Evolutionary conservation across 2,888 invertebrate genomes (phyloP), one percentile per base, ranked within the genome.

Genomic region (Brachyptera putata): DNA sequence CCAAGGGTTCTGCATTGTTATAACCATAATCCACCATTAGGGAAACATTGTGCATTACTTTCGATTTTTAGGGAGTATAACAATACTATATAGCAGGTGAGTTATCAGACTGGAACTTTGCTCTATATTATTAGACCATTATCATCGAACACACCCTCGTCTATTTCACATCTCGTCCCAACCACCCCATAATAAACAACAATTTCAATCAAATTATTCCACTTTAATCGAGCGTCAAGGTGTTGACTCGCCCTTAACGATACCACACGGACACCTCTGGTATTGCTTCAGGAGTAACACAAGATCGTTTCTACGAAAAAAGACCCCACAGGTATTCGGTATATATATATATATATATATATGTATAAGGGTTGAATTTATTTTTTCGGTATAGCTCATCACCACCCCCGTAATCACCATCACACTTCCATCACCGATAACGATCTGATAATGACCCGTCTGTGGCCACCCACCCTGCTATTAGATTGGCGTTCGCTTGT

Each of bases 401-500:
- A 34, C 22, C 50, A 50, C 50, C 50, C 50, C 50, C 50, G 30
- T 50, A 50, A 50, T 50, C 50, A 30, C 22, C n/a, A 39, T 39
- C 39, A 14, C 16, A 39, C 39, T 4, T 39, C n/a, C 5, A 39
- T 9, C n/a, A 14, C 39, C 39, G 39, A 39, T 39, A n/a, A 39
- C n/a, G n/a, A n/a, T 14, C 4, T n/a, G 39, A 39, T 39, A 9
- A 14, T n/a, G 7, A 9, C 9, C 14, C 11, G 43, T 4, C 16
- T 11, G 43, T 43, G 43, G 18, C 43, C 43, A 43, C 43, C 43
- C 43, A 43, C 18, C 43, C 43, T 43, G 43, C 43, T 43, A 43
- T 43, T 43, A 43, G 43, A 11, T 43, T 18, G 39, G 14, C 39
- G 39, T 13, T n/a, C 39, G n/a, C n/a, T n/a, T n/a, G n/a, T n/a